Evolutionary conservation across 2,888 invertebrate species (phyloP).

Genomic region (Antheraea assamensis): DNA sequence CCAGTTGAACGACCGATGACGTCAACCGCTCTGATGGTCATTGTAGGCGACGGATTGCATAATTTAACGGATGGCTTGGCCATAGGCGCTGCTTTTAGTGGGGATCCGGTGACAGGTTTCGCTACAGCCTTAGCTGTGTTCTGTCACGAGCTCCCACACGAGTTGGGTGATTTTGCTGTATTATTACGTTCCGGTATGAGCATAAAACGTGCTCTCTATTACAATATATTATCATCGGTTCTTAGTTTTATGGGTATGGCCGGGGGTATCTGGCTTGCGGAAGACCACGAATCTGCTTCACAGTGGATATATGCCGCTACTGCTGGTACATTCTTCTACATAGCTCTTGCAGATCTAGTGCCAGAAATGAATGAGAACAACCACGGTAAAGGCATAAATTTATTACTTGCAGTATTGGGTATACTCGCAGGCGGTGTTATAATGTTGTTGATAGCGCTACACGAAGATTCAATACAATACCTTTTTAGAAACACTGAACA

Average conservation of each 20-base stretch:
- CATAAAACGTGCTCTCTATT: constrained; percentile 86
- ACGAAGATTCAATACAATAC: constrained; percentile 84
- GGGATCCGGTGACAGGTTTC: constrained; percentile 87
- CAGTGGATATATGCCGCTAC: constrained; percentile 91
- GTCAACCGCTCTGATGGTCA: constrained; percentile 90
- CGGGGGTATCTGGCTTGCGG: constrained; percentile 86
- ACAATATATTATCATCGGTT: constrained; percentile 88
- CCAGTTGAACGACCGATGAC: constrained; percentile 79
- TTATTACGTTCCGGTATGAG: constrained; percentile 89
- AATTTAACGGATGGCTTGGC: constrained; percentile 91
- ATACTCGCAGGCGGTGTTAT: constrained; percentile 86
- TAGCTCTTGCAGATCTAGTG: constrained; percentile 90
- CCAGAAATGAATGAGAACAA: constrained; percentile 83
- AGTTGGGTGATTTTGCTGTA: constrained; percentile 91
- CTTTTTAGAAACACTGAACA: constrained; percentile 73
- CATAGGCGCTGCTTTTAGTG: constrained; percentile 90
- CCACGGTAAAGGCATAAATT: constrained; percentile 76
- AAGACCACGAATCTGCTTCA: constrained; percentile 85
- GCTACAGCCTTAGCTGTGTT: constrained; percentile 90
- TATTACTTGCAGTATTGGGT: constrained; percentile 85
- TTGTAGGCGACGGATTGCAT: constrained; percentile 90
- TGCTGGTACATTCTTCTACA: constrained; percentile 91
- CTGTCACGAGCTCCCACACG: constrained; percentile 91
- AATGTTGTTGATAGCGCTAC: constrained; percentile 88
- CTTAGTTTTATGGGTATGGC: constrained; percentile 90